Evolutionary conservation across 1,140 invertebrate species (phyloP).

Genomic region (Drosophila albomicans): DNA sequence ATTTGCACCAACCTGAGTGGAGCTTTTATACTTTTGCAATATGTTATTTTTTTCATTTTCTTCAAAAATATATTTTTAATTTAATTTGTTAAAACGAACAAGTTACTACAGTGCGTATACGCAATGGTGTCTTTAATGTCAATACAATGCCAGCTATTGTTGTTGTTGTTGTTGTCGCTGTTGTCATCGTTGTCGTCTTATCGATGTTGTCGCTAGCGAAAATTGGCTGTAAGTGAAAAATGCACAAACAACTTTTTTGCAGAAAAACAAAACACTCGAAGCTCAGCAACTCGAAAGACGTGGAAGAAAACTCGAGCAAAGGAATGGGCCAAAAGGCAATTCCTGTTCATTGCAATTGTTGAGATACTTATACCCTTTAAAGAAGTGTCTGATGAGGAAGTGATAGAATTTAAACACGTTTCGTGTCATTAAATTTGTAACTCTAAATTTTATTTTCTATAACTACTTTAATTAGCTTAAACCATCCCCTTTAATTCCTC

Average conservation of each 20-base stretch:
- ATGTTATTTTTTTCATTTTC: slow-evolving; percentile 2
- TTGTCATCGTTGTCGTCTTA: slow-evolving; percentile 8
- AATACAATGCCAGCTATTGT: slow-evolving; percentile 56
- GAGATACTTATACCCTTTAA: slow-evolving; percentile 23
- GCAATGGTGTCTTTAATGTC: slow-evolving; percentile 61
- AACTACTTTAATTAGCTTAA: no score
- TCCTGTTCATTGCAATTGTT: slow-evolving; percentile 45
- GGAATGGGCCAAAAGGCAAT: slow-evolving; percentile 15
- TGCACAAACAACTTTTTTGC: slow-evolving; percentile 55
- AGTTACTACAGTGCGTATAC: slow-evolving; percentile 61
- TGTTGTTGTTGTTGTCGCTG: slow-evolving; percentile 2
- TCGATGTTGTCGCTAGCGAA: slow-evolving; percentile 34
- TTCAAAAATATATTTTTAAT: slow-evolving; percentile 1
- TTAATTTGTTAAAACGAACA: slow-evolving; percentile 31
- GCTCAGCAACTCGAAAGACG: slow-evolving; percentile 6
- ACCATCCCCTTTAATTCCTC: no score
- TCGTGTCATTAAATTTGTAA: no score
- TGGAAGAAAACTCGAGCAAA: slow-evolving; percentile 16
- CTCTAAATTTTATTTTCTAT: no score
- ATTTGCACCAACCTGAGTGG: slow-evolving; percentile 3
- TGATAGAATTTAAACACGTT: not conserved
- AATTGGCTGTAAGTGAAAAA: slow-evolving; percentile 61
- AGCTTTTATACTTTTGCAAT: slow-evolving; percentile 16
- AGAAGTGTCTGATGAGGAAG: not conserved
- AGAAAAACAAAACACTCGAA: slow-evolving; percentile 54